Evolutionary conservation across 2,113 vertebrate species (phyloP).

Genomic region (Lycaon pictus): DNA sequence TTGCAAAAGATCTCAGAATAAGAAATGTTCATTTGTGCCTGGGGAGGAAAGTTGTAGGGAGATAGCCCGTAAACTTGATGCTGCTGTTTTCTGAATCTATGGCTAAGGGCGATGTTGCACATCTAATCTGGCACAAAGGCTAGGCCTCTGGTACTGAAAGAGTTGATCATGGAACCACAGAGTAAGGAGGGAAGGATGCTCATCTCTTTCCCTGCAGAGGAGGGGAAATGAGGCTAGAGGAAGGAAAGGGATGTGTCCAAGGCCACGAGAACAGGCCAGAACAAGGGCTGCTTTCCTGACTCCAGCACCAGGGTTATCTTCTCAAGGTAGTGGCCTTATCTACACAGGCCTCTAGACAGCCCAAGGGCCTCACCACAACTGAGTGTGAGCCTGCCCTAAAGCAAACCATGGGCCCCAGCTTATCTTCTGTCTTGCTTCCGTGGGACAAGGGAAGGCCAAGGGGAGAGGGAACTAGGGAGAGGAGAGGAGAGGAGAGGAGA

Average conservation of each 20-base stretch:
- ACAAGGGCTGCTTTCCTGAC: too few species aligned
- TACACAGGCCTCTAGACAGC: neutral
- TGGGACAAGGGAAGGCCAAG: neutral
- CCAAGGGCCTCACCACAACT: neutral
- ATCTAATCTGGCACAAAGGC: constrained; percentile 6
- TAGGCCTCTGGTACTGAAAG: neutral
- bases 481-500: neutral
- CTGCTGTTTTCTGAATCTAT: neutral
- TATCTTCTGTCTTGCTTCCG: neutral
- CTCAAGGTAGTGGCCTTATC: neutral
- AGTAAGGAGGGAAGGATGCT: neutral
- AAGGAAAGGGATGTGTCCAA: neutral
- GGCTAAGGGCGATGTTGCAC: neutral
- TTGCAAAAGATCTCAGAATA: neutral
- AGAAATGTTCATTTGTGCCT: neutral
- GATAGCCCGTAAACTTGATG: too few species aligned
- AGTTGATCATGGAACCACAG: neutral
- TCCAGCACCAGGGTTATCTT: neutral
- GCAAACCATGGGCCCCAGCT: neutral
- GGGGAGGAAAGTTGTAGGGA: too few species aligned
- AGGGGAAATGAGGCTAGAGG: neutral
- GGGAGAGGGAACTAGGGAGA: neutral
- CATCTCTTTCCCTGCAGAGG: neutral
- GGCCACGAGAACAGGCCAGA: neutral
- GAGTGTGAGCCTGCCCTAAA: neutral